Conservation (phyloP, 1,140 invertebrate species). For the Zophobas morio region DNA sequence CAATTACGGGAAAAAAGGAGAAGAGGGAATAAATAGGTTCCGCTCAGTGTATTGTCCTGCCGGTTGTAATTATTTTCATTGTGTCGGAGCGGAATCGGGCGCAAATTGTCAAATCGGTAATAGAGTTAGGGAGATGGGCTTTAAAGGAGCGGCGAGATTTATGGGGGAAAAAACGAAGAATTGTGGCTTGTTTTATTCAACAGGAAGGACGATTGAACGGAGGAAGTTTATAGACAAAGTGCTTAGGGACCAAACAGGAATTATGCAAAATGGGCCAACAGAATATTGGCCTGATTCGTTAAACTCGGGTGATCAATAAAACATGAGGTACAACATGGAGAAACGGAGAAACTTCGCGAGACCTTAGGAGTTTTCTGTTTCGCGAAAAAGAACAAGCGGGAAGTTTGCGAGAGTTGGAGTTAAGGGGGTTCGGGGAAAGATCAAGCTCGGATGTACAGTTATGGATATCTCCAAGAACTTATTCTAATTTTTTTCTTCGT, state of each 20-base stretch:
- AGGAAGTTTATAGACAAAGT: constrained; percentile 31
- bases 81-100: not conserved
- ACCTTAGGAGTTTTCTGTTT: too few species aligned
- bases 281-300: constrained; percentile 37
- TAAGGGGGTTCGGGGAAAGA: too few species aligned
- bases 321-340: constrained; percentile 12
- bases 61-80: constrained; percentile 1
- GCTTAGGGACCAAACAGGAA: constrained; percentile 29
- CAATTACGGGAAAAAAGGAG: not conserved
- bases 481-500: too few species aligned
- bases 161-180: constrained; percentile 1
- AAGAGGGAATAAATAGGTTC: not conserved
- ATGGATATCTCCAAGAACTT: too few species aligned
- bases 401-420: too few species aligned
- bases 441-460: too few species aligned
- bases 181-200: constrained; percentile 38
- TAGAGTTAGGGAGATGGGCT: constrained; percentile 11
- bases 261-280: constrained; percentile 28
- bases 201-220: constrained; percentile 10
- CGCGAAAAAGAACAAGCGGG: too few species aligned
- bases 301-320: constrained; percentile 31
- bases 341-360: not conserved
- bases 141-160: not conserved
- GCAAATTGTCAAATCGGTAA: constrained; percentile 19
- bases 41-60: not conserved